Conservation (phyloP, 2,797 vertebrate species). For the Danionella dracula region DNA sequence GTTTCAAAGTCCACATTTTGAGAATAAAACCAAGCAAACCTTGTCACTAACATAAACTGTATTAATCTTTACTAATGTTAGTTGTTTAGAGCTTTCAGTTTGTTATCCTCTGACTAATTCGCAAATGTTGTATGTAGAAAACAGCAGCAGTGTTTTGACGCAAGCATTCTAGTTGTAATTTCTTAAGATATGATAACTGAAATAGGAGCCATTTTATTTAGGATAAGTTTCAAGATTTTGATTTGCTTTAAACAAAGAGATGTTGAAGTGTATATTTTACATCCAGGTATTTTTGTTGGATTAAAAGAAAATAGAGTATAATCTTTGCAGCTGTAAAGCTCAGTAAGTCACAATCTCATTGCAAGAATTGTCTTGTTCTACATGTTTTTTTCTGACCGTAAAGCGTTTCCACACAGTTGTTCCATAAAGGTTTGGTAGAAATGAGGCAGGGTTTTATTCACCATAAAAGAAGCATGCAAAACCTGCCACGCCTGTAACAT, state of each 20-base stretch:
- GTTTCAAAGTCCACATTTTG: slow-evolving; percentile 55
- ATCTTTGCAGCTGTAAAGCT: slow-evolving; percentile 80
- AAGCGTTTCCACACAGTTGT: slow-evolving; percentile 65
- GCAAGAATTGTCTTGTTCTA: slow-evolving; percentile 75
- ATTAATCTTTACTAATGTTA: slow-evolving; percentile 81
- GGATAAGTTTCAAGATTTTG: slow-evolving; percentile 83
- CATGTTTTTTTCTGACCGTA: slow-evolving; percentile 73
- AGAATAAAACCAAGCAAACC: slow-evolving; percentile 51
- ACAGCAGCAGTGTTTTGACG: slow-evolving; percentile 80
- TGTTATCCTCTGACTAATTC: slow-evolving; percentile 87
- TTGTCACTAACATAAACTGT: slow-evolving; percentile 76
- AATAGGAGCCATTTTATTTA: slow-evolving; percentile 88
- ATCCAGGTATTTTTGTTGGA: slow-evolving; percentile 97
- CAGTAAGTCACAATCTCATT: slow-evolving; percentile 86
- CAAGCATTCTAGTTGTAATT: slow-evolving; percentile 79
- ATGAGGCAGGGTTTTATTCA: slow-evolving; percentile 78
- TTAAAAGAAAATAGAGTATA: slow-evolving; percentile 66
- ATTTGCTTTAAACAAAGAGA: slow-evolving; percentile 91
- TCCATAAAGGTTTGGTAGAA: slow-evolving; percentile 63
- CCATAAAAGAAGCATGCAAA: slow-evolving; percentile 91
- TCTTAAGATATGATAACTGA: slow-evolving; percentile 83
- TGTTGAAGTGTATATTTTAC: slow-evolving; percentile 88
- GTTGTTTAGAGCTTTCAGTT: slow-evolving; percentile 86
- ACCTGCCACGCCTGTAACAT: slow-evolving; percentile 92
- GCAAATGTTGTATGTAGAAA: slow-evolving; percentile 83